Evolutionary conservation across 1,140 invertebrate genomes (phyloP), one percentile per base, ranked within the genome.

Genomic region (Drosophila paulistorum): DNA sequence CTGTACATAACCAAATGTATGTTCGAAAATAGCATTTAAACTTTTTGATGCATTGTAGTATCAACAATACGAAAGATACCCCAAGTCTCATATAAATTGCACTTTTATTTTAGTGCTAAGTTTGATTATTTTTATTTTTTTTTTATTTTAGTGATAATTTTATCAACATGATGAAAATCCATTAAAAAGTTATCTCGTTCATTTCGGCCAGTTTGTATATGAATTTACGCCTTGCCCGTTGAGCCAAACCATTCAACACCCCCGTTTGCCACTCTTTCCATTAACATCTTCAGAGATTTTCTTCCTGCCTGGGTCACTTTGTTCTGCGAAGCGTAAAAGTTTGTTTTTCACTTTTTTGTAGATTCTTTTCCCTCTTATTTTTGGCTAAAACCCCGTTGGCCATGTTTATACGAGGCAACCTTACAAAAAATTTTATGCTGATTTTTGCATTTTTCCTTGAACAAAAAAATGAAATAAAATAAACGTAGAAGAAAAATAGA

Each of bases 181-280:
- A 89, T 91, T 91, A 82, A 90, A 89, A 90, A 87, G 70, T 89
- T 90, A 77, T 84, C 58, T 65, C 58, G 57, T 79, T 77, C 69
- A 51, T 79, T 73, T 73, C 59, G 74, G 64, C 23, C 11, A 45
- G 66, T 33, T 59, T 78, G 61, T 70, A 68, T 77, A 66, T 77
- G 67, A 54, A 58, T 60, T 71, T 72, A 79, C 64, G 65, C 26
- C 45, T 62, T 70, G 23, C 45, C 67, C 70, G 48, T 58, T n/a
- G 68, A 35, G 51, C 64, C 54, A 51, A 17, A 9, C 10, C 14
- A 1, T 48, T 17, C 37, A 13, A 13, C 11, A 13, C 37, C 37
- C 10, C 26, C 6, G 41, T 61, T 17, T 58, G 59, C 58, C 73
- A 39, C 42, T 37, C 66, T 69, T 75, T 17, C 45, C 64, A 72